Base-by-base conservation (phyloP, 2,113 vertebrate genomes). In the Erythrolamprus reginae region DNA sequence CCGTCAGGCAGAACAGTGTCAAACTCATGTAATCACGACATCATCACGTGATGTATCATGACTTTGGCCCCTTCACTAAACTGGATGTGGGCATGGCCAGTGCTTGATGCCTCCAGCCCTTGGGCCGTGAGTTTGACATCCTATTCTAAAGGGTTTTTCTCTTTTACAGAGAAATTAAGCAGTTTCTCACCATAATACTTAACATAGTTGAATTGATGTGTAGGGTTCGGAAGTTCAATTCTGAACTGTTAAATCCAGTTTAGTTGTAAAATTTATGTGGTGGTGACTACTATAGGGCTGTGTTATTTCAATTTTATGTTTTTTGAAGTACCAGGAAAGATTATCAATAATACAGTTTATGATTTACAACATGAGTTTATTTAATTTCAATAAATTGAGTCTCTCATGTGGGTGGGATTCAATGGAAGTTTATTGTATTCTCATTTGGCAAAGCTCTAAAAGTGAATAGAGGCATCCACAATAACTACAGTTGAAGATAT, bases 71-170 rank as follows among this genome's bases (percentile, higher is more conserved):
- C 13, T 52, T 17, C 4, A 1, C 51, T 52, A 52, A 52, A 52
- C 15, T 15, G 3, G 51, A 52, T 3, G 13, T 55, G 53, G 53
- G 53, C 5, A 0, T 55, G 53, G 5, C 19, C 53, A 55, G 19
- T 0, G 5, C 19, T 0, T 19, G 5, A 19, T 3, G 5, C 1
- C 19, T 55, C 53, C 19, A 1, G 5, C 53, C 53, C 5, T 1
- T 6, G 53, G 53, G 5, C 19, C 0, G 1, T 0, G 19, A 21
- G 5, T 55, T 21, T 55, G 19, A 55, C 19, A 55, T 58, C 51
- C 19, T 55, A 1, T 33, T 70, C n/a, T 33, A 70, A 6, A 77
- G 15, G 15, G 5, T 28, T 15, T 65, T 65, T 28, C 28, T 4
- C 12, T n/a, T 65, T n/a, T 65, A 65, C 28, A 65, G 61, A 65